These are phyloP conservation scores for Drosophila paranaensis DNA, from an alignment of 2,888 invertebrate genomes.

Conservation along the genomic window DNA sequence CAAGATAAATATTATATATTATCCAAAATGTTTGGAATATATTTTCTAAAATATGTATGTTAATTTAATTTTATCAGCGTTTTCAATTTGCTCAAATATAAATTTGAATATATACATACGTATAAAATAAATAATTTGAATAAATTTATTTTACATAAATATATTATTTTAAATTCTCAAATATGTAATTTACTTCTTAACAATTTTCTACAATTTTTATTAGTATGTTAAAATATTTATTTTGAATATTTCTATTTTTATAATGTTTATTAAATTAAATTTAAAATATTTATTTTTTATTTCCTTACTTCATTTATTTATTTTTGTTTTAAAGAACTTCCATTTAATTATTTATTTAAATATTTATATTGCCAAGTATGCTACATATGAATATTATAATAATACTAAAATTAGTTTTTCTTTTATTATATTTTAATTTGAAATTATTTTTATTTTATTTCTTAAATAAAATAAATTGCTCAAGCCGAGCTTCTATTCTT, in stretches of 20 bases:
- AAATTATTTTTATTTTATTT: not conserved
- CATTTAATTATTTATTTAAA: not conserved
- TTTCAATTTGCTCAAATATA: not conserved
- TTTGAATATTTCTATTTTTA: not conserved
- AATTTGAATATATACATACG: not conserved
- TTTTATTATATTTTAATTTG: not conserved
- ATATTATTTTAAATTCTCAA: no score
- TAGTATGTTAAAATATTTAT: not conserved
- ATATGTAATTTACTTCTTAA: no score
- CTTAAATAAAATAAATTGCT: not conserved
- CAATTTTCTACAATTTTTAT: not conserved
- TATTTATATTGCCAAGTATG: not conserved
- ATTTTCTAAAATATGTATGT: not conserved
- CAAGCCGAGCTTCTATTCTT: not conserved
- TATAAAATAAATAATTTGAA: no score
- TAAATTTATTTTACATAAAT: no score
- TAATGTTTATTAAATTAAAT: no score
- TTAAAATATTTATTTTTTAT: no score
- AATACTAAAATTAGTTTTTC: no score
- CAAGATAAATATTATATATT: no score
- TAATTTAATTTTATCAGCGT: not conserved
- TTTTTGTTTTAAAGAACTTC: no score
- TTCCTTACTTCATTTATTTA: not conserved
- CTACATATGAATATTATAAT: not conserved
- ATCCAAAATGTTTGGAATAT: no score